Conservation (phyloP, 1,140 invertebrate genomes). For the Panagrolaimus sp. region DNA sequence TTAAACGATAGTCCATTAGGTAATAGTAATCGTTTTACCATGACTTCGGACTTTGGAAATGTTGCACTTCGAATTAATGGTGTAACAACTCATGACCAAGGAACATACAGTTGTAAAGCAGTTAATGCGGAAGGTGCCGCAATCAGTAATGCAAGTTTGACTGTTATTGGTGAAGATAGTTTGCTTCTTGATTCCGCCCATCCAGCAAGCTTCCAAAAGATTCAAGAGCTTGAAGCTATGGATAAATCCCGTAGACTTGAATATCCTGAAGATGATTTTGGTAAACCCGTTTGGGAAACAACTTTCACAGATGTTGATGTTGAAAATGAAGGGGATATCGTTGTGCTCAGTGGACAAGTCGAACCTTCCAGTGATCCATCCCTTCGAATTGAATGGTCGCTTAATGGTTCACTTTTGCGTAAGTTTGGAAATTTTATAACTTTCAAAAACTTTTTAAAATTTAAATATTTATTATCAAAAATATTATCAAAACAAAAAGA, state of each 20-base stretch:
- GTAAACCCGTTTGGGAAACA: slow-evolving; percentile 51
- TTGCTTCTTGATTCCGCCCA: slow-evolving; percentile 74
- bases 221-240: slow-evolving; percentile 82
- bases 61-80: slow-evolving; percentile 84
- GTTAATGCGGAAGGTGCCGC: slow-evolving; percentile 80
- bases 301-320: slow-evolving; percentile 54
- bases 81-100: slow-evolving; percentile 76
- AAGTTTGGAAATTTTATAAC: too few species aligned
- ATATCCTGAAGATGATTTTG: slow-evolving; percentile 65
- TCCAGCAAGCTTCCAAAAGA: slow-evolving; percentile 74
- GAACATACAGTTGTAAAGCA: slow-evolving; percentile 86
- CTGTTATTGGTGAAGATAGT: slow-evolving; percentile 66
- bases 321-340: slow-evolving; percentile 46
- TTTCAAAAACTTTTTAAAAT: too few species aligned
- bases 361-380: slow-evolving; percentile 91
- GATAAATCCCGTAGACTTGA: slow-evolving; percentile 85
- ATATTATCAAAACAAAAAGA: too few species aligned
- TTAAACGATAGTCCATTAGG: slow-evolving; percentile 51
- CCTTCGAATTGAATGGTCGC: slow-evolving; percentile 89
- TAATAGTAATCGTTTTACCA: slow-evolving; percentile 53
- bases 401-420: slow-evolving; percentile 73
- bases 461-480: too few species aligned
- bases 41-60: slow-evolving; percentile 71
- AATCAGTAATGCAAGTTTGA: slow-evolving; percentile 80
- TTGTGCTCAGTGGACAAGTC: slow-evolving; percentile 65